Percentiles rank a stretch among this genome's conserved stretches.
Evolutionary conservation across 2,113 vertebrate species (phyloP).

Genomic region (Lanius ludovicianus): DNA sequence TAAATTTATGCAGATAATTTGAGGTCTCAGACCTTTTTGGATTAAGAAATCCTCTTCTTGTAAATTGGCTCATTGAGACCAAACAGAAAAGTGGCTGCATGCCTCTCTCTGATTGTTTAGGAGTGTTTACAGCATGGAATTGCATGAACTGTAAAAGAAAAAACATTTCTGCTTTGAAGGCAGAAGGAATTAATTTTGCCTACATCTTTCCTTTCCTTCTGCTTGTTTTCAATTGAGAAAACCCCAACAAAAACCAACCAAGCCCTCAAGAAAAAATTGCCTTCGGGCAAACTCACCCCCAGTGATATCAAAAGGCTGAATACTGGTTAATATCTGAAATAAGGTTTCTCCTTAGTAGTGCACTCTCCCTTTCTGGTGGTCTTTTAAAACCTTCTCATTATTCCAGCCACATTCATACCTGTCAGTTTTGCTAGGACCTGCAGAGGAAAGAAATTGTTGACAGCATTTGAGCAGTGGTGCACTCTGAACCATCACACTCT

Average conservation of each 20-base stretch:
- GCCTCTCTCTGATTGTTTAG: background rate
- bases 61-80: background rate
- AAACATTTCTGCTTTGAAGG: background rate
- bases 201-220: background rate
- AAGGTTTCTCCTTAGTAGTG: background rate
- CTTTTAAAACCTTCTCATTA: background rate
- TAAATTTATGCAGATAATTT: background rate
- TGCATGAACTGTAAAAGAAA: background rate
- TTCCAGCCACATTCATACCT: background rate
- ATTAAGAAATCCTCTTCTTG: background rate
- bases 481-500: background rate
- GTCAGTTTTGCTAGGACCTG: background rate
- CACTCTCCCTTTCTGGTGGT: background rate
- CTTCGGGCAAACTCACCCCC: background rate
- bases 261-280: background rate
- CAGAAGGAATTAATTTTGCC: background rate
- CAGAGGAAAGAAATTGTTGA: background rate
- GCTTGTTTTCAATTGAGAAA: background rate
- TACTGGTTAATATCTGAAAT: background rate
- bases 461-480: fast-evolving
- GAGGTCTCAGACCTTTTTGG: background rate
- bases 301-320: background rate
- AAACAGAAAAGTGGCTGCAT: background rate
- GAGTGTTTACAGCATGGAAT: background rate
- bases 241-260: background rate